A percentile compares a stretch with the other conserved stretches of the same genome.
Conservation (phyloP, 1,140 invertebrate species). For the Leptonema lineaticorne region DNA sequence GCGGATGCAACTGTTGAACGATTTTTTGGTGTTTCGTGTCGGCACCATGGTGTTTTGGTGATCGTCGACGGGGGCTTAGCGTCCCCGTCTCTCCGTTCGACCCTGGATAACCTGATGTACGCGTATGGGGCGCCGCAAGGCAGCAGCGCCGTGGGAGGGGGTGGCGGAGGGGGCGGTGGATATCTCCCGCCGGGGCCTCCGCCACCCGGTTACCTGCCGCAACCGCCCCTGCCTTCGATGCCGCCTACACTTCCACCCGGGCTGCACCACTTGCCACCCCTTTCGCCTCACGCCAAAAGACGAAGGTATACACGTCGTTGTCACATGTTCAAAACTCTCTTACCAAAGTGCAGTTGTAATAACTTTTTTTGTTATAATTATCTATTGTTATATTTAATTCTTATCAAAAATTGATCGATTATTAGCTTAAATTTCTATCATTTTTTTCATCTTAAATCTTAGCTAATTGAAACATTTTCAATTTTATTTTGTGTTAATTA, state of each 20-base stretch:
- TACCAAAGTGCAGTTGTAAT: too few species aligned
- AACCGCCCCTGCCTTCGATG: conserved; percentile 33
- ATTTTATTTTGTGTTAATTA: too few species aligned
- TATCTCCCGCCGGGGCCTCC: conserved; percentile 31
- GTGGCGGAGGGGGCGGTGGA: conserved; percentile 13
- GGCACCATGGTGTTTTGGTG: conserved; percentile 2
- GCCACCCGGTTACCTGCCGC: conserved; percentile 37
- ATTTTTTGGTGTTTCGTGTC: neutral
- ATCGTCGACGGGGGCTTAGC: conserved; percentile 4
- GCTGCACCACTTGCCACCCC: conserved; percentile 39
- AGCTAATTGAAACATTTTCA: too few species aligned
- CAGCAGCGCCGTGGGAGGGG: neutral
- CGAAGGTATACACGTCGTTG: conserved; percentile 38
- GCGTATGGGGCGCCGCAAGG: conserved; percentile 27
- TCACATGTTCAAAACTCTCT: too few species aligned
- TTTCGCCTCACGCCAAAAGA: conserved; percentile 40
- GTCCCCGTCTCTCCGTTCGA: conserved; percentile 10
- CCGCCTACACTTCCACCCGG: conserved; percentile 24
- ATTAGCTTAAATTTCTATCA: too few species aligned
- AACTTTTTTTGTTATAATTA: too few species aligned
- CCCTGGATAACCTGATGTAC: conserved; percentile 42
- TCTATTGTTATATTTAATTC: too few species aligned
- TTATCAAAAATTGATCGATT: too few species aligned
- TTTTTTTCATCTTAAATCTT: too few species aligned
- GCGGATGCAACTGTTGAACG: neutral